Evolutionary conservation across 2,113 vertebrate genomes (phyloP), one percentile per base, ranked within the genome.

Genomic region (Elephas maximus): DNA sequence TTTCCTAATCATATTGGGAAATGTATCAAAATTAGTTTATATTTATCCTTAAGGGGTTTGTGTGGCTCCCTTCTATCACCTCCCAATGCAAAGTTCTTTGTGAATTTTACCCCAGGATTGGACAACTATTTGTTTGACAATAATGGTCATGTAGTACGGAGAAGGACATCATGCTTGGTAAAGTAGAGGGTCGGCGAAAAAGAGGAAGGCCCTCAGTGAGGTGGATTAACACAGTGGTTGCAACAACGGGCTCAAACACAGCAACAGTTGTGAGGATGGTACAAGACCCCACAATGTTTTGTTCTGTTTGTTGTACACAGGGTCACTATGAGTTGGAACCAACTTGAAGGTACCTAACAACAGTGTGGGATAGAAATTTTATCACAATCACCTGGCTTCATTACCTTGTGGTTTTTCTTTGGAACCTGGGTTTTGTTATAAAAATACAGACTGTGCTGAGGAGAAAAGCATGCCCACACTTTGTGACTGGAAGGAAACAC

Each of bases 351-450:
- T 14, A 57, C 53, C 53, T 17, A 17, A n/a, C 67, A 15, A 71
- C 28, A 5, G 0, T 45, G 1, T 51, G 11, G 26, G 80, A 79
- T 5, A 65, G 69, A 93, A 95, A 83, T 76, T 77, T 91, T 28
- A 88, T 90, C 57, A 69, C 26, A 51, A 26, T 71, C 92, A 91
- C 5, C 81, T 94, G 45, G 73, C n/a, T 85, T 93, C n/a, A 53
- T 33, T 28, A 44, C 41, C 41, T 17, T 62, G 24, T 78, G 7
- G 17, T 57, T 76, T 71, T 86, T 33, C 33, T 76, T 6, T 53
- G 33, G 45, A 45, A 81, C 24, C 33, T 24, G 7, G 53, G 18
- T 69, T 91, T 90, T 73, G 12, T 85, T 88, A 4, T 15, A 12
- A 30, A 95, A 83, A 93, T 37, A 7, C 41, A 91, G 20, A 76